These are phyloP conservation scores for Eristalinus aeneus DNA, from an alignment of 2,888 invertebrate species.

Conservation along the genomic window DNA sequence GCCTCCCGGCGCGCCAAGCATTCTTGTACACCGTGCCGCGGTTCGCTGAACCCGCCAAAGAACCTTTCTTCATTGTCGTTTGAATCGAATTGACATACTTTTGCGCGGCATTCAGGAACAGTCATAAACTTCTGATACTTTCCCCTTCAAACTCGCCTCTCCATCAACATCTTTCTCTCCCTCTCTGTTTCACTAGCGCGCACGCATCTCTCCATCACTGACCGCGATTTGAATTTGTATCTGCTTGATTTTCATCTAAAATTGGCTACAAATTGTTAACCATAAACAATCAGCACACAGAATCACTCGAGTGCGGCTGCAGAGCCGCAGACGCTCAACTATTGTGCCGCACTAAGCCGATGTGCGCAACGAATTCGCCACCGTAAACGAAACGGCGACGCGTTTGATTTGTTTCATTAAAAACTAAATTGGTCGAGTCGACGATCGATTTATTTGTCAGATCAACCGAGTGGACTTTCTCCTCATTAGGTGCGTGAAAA, in stretches of 20 bases:
- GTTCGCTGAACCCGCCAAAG: background rate
- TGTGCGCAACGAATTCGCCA: background rate
- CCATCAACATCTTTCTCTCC: background rate
- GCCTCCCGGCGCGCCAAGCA: background rate
- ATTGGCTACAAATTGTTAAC: constrained; percentile 16
- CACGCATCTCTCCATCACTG: background rate
- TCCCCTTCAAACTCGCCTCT: background rate
- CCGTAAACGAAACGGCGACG: background rate
- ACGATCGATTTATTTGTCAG: constrained; percentile 5
- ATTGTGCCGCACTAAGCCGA: background rate
- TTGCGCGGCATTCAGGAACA: background rate
- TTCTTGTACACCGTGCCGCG: background rate
- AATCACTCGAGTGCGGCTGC: background rate
- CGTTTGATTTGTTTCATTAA: background rate
- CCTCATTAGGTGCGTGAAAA: background rate
- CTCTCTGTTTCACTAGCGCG: background rate
- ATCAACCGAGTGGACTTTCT: background rate
- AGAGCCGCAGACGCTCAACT: background rate
- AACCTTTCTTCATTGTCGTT: background rate
- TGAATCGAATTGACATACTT: constrained; percentile 1
- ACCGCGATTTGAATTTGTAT: constrained; percentile 9
- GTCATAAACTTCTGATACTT: background rate
- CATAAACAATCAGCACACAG: constrained; percentile 7
- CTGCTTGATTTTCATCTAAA: constrained; percentile 1
- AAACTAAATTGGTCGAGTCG: background rate